These are phyloP conservation scores for Tinamus guttatus DNA, from an alignment of 2,113 vertebrate genomes.

Conservation along the genomic window DNA sequence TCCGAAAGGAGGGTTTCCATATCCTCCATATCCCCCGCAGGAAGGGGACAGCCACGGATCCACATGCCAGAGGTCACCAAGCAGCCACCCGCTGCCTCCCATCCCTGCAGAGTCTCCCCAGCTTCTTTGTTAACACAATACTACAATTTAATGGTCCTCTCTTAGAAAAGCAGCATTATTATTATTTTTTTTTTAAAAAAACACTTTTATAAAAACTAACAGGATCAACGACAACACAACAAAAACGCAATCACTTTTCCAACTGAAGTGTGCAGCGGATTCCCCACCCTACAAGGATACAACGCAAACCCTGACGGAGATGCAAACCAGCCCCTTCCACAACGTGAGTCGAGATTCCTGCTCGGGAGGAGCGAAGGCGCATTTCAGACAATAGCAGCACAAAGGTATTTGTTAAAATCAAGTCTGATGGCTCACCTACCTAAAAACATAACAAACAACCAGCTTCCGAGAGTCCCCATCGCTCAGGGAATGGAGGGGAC, in stretches of 20 bases:
- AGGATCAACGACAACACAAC: conserved; percentile 21
- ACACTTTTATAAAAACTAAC: conserved; percentile 1
- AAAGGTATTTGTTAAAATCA: background rate
- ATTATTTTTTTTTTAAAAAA: background rate
- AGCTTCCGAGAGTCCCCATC: background rate
- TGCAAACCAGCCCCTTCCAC: background rate
- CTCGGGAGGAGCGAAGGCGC: background rate
- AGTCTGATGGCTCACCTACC: conserved; percentile 33
- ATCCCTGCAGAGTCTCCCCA: background rate
- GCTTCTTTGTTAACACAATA: background rate
- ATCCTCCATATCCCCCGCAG: background rate
- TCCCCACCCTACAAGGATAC: background rate
- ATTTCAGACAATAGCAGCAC: conserved; percentile 70
- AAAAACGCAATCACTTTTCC: conserved; percentile 10
- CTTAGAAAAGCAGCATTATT: conserved; percentile 56
- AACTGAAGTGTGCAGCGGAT: conserved; percentile 9
- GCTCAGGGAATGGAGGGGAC: background rate
- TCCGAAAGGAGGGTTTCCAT: background rate
- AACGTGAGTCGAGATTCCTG: background rate
- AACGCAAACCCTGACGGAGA: accelerated
- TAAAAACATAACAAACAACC: background rate
- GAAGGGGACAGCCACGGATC: background rate
- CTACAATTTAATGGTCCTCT: background rate
- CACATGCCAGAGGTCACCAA: background rate
- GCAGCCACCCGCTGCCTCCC: background rate